Base-by-base conservation (phyloP, 2,888 invertebrate species). In the Lordiphosa andalusiaca region DNA sequence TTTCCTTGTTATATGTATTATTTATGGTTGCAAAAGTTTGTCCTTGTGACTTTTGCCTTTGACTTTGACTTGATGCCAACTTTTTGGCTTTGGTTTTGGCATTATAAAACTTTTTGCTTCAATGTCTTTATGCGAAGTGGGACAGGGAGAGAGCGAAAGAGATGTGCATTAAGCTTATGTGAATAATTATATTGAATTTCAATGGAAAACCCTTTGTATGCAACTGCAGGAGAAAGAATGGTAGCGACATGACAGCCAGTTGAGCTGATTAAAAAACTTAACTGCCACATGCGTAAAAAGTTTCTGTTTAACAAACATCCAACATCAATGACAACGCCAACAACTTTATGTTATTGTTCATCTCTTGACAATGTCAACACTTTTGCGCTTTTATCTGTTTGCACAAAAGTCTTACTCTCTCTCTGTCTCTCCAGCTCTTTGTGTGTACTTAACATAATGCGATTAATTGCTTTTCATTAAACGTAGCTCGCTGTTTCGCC, bases 391-490 rank as follows among this genome's bases (percentile, higher is more conserved):
- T 81, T 81, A 81, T 81, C 72, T 77, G 81, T 77, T 81, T 77
- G 77, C 69, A 67, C 69, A 81, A 67, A 63, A 53, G 53, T 55
- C 59, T 33, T n/a, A 4, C 21, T 30, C 40, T 1, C 13, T 5
- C 36, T n/a, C 19, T 9, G 35, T 19, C 44, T 1, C n/a, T n/a
- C n/a, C n/a, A n/a, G n/a, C n/a, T n/a, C 38, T 6, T 16, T 47
- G 55, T 75, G 57, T 71, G 71, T 77, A 67, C 39, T 58, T 49
- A 72, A 65, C 53, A 65, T 65, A 66, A 77, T 81, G 74, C 81
- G 74, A 81, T 77, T 77, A 81, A 77, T 77, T 81, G 77, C 72
- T 74, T 77, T 76, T 74, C 74, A 81, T 77, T 77, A 71, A 69
- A 65, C 67, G 51, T 7, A 3, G 46, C 54, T 52, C 51, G 41